Percentiles rank a stretch among this genome's conserved stretches.
Conservation (phyloP, 2,888 invertebrate genomes). For the Allygus modestus region DNA sequence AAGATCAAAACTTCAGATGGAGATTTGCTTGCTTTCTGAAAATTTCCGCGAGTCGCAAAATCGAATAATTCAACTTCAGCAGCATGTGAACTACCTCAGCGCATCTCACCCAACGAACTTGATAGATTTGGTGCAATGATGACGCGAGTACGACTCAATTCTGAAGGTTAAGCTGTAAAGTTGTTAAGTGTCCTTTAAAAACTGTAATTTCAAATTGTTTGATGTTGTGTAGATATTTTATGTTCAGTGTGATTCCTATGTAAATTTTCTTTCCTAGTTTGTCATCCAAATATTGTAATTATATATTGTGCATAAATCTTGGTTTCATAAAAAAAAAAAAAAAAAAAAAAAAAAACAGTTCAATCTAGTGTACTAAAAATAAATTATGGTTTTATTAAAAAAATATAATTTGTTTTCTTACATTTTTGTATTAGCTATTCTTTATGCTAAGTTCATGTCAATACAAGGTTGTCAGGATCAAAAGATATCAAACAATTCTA, state of each 20-base stretch:
- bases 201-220: too few species aligned
- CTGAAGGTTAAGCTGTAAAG: background rate
- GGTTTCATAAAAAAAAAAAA: background rate
- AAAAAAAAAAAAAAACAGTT: too few species aligned
- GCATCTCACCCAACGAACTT: slow-evolving; percentile 65
- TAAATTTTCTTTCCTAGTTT: too few species aligned
- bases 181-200: background rate
- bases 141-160: background rate
- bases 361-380: too few species aligned
- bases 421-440: too few species aligned
- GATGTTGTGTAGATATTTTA: too few species aligned
- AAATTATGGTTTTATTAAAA: too few species aligned
- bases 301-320: background rate
- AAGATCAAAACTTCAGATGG: slow-evolving; percentile 83
- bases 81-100: slow-evolving; percentile 68
- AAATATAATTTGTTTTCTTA: too few species aligned
- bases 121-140: slow-evolving; percentile 32
- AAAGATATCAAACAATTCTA: too few species aligned
- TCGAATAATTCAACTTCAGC: slow-evolving; percentile 67
- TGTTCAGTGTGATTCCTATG: background rate
- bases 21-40: slow-evolving; percentile 82
- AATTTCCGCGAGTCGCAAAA: slow-evolving; percentile 82
- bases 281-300: background rate
- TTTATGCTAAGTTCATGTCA: too few species aligned
- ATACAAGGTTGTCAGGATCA: too few species aligned